Base-by-base conservation (phyloP, 2,888 invertebrate species). In the Rhagonycha lutea region DNA sequence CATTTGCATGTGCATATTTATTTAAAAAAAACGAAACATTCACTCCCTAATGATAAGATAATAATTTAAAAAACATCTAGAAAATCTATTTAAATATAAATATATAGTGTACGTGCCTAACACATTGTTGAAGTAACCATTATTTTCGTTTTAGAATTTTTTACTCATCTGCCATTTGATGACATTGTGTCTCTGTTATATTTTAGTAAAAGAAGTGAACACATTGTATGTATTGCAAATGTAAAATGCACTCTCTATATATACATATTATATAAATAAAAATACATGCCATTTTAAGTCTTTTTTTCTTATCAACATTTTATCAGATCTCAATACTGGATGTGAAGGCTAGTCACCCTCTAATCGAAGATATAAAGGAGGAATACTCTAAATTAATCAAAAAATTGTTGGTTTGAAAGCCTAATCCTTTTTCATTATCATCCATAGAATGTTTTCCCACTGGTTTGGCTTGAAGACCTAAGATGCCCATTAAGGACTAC, bases 221-320 rank as follows among this genome's bases (percentile, higher is more conserved):
- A 87, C 86, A 85, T 84, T 87, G 86, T 86, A 86, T 87, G 86
- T 87, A 87, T 85, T 85, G 86, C 84, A 85, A 86, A 85, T 87
- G 87, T 87, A 87, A 85, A 87, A 87, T 87, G 87, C 87, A 87
- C 87, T 86, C 85, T 84, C 82, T 86, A 82, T 82, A 83, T 83
- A 83, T 83, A 81, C 78, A 82, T 81, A 82, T 79, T 85, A 85
- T 85, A 85, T 85, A 85, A 85, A 85, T 85, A 84, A 84, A 85
- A 84, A 86, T 85, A 85, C 84, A 84, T 84, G 85, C 85, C 85
- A 85, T 86, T 86, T 85, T 85, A 80, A 62, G 29, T 24, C 5
- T 26, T 10, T 60, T 63, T 62, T 14, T 67, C 67, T 14, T 60
- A 14, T 47, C 0, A 4, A 61, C 24, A 14, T 61, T 62, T 61